Base-by-base conservation (phyloP, 1,140 invertebrate species). In the Orussus abietinus region DNA sequence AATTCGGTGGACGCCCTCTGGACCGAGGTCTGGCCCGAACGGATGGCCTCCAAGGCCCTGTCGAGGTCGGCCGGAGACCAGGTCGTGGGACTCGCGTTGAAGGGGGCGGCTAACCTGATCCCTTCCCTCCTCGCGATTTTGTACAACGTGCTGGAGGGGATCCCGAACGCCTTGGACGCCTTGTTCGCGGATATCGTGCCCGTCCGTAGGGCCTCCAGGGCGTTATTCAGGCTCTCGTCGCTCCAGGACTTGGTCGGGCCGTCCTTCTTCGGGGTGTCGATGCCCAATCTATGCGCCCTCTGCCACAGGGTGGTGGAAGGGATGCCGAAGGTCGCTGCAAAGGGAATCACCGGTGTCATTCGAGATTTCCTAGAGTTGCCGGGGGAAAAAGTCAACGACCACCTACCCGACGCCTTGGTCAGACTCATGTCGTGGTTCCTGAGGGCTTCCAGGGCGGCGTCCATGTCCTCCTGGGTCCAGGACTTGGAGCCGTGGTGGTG, bases 221-320 rank as follows among this genome's bases (percentile, higher is more conserved):
- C 88, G 42, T 78, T 84, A 45, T 85, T 85, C 12, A 92, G 68
- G 55, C 87, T 86, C 47, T 85, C 85, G 65, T 90, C 88, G 53
- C 85, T 89, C 90, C 90, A 92, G 1, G 85, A 86, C 67, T 90
- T 90, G 5, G 86, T 84, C 2, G 83, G 82, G 7, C 86, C 87
- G 59, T 92, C 89, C 67, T 90, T 90, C 74, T 92, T 92, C 21
- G 88, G 88, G 38, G 90, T 92, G 68, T 91, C 88, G 59, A 92
- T 92, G 26, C 86, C 87, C 50, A 89, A 64, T 40, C 86, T 75
- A 70, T 91, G 88, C 9, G 88, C 89, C 45, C 90, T 75, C 70
- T 92, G 89, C 90, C 90, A 92, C 11, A 92, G 72, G 6, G 90
- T 92, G 18, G 90, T 92, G 11, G 88, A 90, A 18, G 90, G 90